A percentile compares a stretch with the other conserved stretches of the same genome.
Evolutionary conservation across 2,888 invertebrate species (phyloP).

Genomic region (Dioctria linearis): DNA sequence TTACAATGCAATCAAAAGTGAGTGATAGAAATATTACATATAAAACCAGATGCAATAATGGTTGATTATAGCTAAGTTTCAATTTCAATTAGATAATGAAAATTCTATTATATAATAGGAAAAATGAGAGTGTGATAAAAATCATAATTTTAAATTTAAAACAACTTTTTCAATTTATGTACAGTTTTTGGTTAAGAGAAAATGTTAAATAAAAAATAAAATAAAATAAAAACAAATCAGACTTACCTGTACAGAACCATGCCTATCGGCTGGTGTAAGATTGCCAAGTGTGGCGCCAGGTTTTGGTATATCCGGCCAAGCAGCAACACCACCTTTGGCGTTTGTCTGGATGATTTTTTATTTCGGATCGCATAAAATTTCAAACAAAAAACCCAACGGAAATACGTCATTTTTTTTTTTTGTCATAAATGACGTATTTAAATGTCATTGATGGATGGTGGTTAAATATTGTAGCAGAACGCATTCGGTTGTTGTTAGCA

Average conservation of each 20-base stretch:
- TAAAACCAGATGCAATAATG: neutral
- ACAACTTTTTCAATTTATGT: slow-evolving; percentile 33
- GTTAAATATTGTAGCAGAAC: slow-evolving; percentile 23
- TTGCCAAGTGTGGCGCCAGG: slow-evolving; percentile 85
- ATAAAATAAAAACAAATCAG: slow-evolving; percentile 47
- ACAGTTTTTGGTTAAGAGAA: slow-evolving; percentile 44
- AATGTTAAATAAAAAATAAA: slow-evolving; percentile 17
- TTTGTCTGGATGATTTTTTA: slow-evolving; percentile 66
- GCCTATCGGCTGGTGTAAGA: slow-evolving; percentile 94
- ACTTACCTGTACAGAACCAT: slow-evolving; percentile 96
- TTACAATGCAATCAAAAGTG: neutral
- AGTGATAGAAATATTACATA: neutral
- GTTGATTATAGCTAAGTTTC: neutral
- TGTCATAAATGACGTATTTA: slow-evolving; percentile 4
- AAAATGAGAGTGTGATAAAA: slow-evolving; percentile 27
- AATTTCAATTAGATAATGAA: too few species aligned
- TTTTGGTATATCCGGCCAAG: slow-evolving; percentile 90
- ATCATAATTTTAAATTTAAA: neutral
- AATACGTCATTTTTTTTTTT: slow-evolving; percentile 31
- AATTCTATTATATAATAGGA: neutral
- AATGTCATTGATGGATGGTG: slow-evolving; percentile 27
- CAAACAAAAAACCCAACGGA: neutral
- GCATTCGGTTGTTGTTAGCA: slow-evolving; percentile 46
- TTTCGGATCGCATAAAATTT: slow-evolving; percentile 24
- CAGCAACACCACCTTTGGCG: slow-evolving; percentile 82